Conservation (phyloP, 1,140 invertebrate genomes). For the Drosophila pseudoobscura region DNA sequence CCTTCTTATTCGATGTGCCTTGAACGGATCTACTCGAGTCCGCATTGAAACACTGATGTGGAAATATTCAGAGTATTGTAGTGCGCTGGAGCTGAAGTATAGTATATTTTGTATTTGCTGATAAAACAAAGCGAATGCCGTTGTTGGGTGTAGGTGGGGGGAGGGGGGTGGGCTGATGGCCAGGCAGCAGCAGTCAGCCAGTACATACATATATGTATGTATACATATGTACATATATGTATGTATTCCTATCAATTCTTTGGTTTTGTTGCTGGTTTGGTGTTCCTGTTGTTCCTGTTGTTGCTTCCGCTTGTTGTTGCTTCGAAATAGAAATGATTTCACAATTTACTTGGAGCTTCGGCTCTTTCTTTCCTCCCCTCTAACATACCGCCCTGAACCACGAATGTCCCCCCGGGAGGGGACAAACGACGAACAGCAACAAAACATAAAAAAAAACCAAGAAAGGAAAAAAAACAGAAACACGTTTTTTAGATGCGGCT, state of each 20-base stretch:
- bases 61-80: slow-evolving; percentile 49
- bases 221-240: too few species aligned
- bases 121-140: slow-evolving; percentile 51
- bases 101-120: slow-evolving; percentile 27
- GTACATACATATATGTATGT: slow-evolving; percentile 12
- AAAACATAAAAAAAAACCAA: slow-evolving; percentile 25
- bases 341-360: slow-evolving; percentile 59
- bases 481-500: slow-evolving; percentile 57
- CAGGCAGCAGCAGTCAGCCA: slow-evolving; percentile 5
- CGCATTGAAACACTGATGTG: slow-evolving; percentile 39
- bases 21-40: slow-evolving; percentile 10
- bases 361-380: slow-evolving; percentile 20
- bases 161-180: neutral
- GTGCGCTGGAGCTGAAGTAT: slow-evolving; percentile 45
- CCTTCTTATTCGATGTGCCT: too few species aligned
- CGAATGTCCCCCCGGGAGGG: slow-evolving; percentile 15
- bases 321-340: slow-evolving; percentile 79
- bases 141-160: slow-evolving; percentile 5
- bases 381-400: slow-evolving; percentile 9
- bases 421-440: slow-evolving; percentile 24
- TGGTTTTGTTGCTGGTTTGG: slow-evolving; percentile 10
- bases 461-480: slow-evolving; percentile 44
- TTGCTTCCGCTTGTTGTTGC: slow-evolving; percentile 67
- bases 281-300: slow-evolving; percentile 30
- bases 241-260: slow-evolving; percentile 40